Evolutionary conservation across 2,113 vertebrate species (phyloP).

Genomic region (Xerus inauris): DNA sequence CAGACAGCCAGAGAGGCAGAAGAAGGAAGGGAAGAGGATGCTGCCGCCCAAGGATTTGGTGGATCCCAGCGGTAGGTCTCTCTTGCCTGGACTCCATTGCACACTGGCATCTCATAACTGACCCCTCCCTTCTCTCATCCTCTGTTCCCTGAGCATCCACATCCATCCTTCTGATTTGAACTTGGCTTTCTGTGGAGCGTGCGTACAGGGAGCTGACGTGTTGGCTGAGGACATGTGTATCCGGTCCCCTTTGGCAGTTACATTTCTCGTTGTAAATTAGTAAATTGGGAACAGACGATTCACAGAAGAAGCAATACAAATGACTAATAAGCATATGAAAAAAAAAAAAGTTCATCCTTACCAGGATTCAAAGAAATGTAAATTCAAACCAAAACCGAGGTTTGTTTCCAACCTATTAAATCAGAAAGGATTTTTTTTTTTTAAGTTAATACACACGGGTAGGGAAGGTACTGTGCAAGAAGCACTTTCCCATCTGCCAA

Average conservation of each 20-base stretch:
- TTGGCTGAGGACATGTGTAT: slow-evolving; percentile 55
- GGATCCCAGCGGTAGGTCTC: background rate
- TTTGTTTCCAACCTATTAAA: background rate
- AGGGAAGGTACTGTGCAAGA: background rate
- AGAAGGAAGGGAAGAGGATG: background rate
- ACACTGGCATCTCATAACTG: background rate
- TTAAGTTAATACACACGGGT: background rate
- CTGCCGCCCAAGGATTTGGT: background rate
- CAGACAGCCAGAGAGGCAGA: background rate
- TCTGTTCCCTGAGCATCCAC: background rate
- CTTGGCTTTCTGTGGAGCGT: slow-evolving; percentile 5
- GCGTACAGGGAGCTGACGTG: slow-evolving; percentile 58
- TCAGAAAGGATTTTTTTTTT: slow-evolving; percentile 19
- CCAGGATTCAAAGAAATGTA: slow-evolving; percentile 58
- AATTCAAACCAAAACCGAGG: slow-evolving; percentile 66
- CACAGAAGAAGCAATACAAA: slow-evolving; percentile 63
- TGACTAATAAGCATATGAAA: slow-evolving; percentile 62
- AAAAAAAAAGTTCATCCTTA: slow-evolving; percentile 39
- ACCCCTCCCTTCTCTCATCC: background rate
- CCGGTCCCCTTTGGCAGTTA: slow-evolving; percentile 67
- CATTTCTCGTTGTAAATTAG: slow-evolving; percentile 62
- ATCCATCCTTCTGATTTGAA: background rate
- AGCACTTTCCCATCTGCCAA: accelerated
- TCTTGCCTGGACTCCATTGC: background rate
- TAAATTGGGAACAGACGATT: slow-evolving; percentile 77